Evolutionary conservation across 2,888 invertebrate genomes (phyloP).

Genomic region (Tetranychus truncatus): DNA sequence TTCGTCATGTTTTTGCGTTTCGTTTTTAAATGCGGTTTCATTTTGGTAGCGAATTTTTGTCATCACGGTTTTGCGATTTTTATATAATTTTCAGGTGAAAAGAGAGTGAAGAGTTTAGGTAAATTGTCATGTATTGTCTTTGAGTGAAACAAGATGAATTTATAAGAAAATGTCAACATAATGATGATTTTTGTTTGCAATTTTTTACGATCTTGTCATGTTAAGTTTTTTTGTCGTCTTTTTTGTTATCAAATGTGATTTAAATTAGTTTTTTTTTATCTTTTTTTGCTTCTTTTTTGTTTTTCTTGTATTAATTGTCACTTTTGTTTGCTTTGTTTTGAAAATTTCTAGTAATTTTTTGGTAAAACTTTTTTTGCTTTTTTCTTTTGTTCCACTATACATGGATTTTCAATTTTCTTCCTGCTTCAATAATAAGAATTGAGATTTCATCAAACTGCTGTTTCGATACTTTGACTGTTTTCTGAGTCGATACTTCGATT

Average conservation of each 20-base stretch:
- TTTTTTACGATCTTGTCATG: no score
- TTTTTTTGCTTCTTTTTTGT: background rate
- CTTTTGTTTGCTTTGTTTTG: background rate
- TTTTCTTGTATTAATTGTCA: background rate
- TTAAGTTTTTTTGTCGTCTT: background rate
- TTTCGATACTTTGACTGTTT: constrained; percentile 7
- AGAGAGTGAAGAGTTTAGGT: background rate
- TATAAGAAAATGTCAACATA: background rate
- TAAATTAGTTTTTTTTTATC: background rate
- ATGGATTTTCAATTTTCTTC: no score
- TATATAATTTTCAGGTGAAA: background rate
- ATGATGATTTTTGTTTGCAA: background rate
- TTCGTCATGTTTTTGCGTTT: background rate
- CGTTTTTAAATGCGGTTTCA: background rate
- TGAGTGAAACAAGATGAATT: background rate
- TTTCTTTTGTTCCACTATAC: no score
- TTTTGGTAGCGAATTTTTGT: background rate
- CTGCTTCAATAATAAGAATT: background rate
- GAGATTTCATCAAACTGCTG: constrained; percentile 5
- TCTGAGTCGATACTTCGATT: constrained; percentile 8
- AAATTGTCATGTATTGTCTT: background rate
- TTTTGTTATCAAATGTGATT: background rate
- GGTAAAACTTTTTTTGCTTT: no score
- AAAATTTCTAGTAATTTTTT: background rate
- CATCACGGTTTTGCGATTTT: background rate